Base-by-base conservation (phyloP, 2,888 invertebrate genomes). In the Pachycephus smyrnensis region DNA sequence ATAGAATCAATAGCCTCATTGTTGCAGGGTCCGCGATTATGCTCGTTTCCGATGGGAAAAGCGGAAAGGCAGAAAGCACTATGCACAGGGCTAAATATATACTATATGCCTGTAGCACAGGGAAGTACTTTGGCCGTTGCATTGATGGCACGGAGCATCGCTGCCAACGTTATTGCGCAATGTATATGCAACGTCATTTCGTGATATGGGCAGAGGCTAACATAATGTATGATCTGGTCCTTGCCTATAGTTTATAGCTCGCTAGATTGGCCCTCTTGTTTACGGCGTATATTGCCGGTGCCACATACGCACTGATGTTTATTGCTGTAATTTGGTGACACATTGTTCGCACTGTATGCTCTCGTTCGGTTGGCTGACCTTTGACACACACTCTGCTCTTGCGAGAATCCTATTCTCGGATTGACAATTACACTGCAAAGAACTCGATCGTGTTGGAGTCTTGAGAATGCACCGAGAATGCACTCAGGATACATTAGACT, bases 291-390 rank as follows among this genome's bases (percentile, higher is more conserved):
- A 32, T 37, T 68, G 74, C 55, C 37, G 55, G 71, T 77, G 37
- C 76, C 37, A 55, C 75, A 37, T 55, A 23, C 55, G 55, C 23
- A 12, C 55, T 75, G 77, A 75, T 75, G 69, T 77, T 77, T 77
- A 77, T 77, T 75, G 75, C 75, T 69, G 77, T 75, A 77, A 77
- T 77, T 77, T 75, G 77, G 77, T 77, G 75, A 77, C 77, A 75
- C 77, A 71, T 71, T 31, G 71, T 33, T 9, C 12, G 31, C 33
- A 32, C 71, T 71, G 12, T 23, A 12, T 33, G 32, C 71, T 31
- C 71, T 33, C 33, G 31, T 71, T 71, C 71, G 30, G 33, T 33
- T 71, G 71, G 71, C 32, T 33, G 71, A 33, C 33, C 33, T 32
- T 71, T 71, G 71, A 71, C 71, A 33, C 71, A 33, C 9, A 31